Percentiles rank a stretch among this genome's conserved stretches.
Evolutionary conservation across 2,888 invertebrate genomes (phyloP).

Genomic region (Syrista parreyssii): DNA sequence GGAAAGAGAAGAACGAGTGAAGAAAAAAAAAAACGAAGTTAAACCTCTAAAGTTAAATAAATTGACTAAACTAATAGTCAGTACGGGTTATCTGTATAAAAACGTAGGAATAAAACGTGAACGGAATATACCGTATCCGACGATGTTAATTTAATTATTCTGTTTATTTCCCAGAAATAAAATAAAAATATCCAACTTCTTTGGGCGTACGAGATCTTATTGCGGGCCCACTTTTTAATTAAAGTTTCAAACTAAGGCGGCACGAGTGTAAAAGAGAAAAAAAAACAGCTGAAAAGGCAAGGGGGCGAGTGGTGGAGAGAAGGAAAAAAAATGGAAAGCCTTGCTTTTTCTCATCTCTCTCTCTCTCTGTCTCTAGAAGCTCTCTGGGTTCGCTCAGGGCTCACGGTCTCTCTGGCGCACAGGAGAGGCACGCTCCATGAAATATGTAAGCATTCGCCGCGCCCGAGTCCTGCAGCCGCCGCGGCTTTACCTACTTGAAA

Average conservation of each 20-base stretch:
- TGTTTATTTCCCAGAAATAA: slow-evolving; percentile 15
- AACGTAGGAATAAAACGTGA: not conserved
- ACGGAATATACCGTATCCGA: not conserved
- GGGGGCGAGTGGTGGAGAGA: not conserved
- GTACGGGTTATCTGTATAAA: not conserved
- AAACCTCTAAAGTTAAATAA: not conserved
- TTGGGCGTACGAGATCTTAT: slow-evolving; percentile 21
- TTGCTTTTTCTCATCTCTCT: slow-evolving; percentile 1
- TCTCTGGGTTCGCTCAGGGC: not conserved
- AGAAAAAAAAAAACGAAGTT: not conserved
- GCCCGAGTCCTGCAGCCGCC: slow-evolving; percentile 25
- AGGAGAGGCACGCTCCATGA: slow-evolving; percentile 28
- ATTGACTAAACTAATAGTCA: not conserved
- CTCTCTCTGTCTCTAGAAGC: not conserved
- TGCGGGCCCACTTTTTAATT: slow-evolving; percentile 57
- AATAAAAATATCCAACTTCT: slow-evolving; percentile 13
- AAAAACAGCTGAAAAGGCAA: slow-evolving; percentile 28
- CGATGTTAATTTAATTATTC: slow-evolving; percentile 16
- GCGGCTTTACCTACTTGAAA: slow-evolving; percentile 37
- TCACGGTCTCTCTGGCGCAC: not conserved
- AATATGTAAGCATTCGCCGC: slow-evolving; percentile 37
- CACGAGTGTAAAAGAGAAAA: slow-evolving; percentile 36
- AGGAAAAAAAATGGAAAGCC: not conserved
- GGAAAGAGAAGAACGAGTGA: not conserved
- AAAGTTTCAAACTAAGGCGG: slow-evolving; percentile 55